Base-by-base conservation (phyloP, 2,888 invertebrate genomes). In the Sinhomidia bicolor region DNA sequence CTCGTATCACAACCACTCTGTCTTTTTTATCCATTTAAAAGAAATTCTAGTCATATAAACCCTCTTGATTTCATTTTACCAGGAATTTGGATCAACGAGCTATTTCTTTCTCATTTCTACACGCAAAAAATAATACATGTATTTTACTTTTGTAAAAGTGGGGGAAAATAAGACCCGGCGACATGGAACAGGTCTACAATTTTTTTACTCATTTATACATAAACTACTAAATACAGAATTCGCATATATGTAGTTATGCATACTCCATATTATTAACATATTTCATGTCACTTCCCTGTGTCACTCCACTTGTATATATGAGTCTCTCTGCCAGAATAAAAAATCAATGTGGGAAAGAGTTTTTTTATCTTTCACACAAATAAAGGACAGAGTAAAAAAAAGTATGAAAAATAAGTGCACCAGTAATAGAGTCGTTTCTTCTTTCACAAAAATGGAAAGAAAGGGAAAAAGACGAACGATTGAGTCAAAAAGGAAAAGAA, bases 401-500 rank as follows among this genome's bases (percentile, higher is more conserved):
- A 79, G 79, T 79, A 79, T 79, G 79, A 79, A 79, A 79, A 79
- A 79, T 79, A 79, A 79, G 79, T 60, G 60, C 23, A 20, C 41
- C 60, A 57, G 79, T 79, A 79, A 79, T 79, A 79, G 79, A 79
- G 79, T 79, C 60, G 79, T 79, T 79, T 79, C 26, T 41, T 60
- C 41, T 79, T 60, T 79, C 60, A 26, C 54, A 79, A 54, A 79
- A 29, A 32, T 20, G n/a, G 20, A 74, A 32, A 71, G n/a, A 26
- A 29, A 65, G 12, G 23, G n/a, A 74, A 47, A 74, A 76, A 76
- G 51, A 54, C 65, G 65, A 65, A 65, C 29, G 65, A n/a, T 32
- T 12, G 29, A 76, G 29, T 29, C 6, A 54, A 14, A 54, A 51
- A 76, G 17, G 47, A 54, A 51, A 76, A 17, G 47, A 62, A 51